phyloP scores from a whole-genome alignment of 30 jellyfish, hydroid and myxozoan genomes.

The Haliclystus octoradiatus region DNA sequence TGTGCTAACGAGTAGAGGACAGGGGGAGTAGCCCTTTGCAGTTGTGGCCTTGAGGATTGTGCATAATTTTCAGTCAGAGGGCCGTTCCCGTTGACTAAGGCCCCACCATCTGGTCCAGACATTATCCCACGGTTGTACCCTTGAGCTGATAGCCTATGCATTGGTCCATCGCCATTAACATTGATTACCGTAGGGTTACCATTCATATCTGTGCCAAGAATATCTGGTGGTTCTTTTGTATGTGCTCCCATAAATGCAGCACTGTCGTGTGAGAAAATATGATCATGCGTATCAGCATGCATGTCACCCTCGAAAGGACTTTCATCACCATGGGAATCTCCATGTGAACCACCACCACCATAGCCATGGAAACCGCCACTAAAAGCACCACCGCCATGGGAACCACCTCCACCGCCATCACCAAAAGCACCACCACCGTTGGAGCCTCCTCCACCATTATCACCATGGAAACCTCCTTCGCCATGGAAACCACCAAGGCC shows the following conservation, averaged over 20 bases:
- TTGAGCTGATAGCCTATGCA: slow-evolving; percentile 14
- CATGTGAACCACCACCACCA: too few species aligned
- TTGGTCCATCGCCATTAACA: slow-evolving; percentile 38
- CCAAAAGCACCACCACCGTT: too few species aligned
- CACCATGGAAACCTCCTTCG: not conserved
- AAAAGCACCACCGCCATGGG: too few species aligned
- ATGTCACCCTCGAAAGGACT: not conserved
- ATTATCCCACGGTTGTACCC: not conserved
- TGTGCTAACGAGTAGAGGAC: slow-evolving; percentile 1
- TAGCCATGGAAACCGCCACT: too few species aligned
- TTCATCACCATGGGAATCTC: too few species aligned
- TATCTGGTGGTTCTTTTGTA: slow-evolving; percentile 39
- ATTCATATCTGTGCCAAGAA: slow-evolving; percentile 43
- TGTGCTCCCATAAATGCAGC: not conserved
- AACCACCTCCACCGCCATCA: too few species aligned
- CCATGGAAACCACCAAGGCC: too few species aligned
- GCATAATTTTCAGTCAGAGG: not conserved
- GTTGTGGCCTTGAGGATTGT: not conserved
- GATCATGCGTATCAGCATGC: not conserved
- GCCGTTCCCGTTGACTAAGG: not conserved
- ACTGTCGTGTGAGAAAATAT: not conserved
- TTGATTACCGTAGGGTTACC: slow-evolving; percentile 46
- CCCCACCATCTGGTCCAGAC: not conserved
- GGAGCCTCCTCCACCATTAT: too few species aligned
- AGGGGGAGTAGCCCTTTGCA: not conserved